These are phyloP conservation scores for Pomacea canaliculata DNA, from an alignment of 2,888 invertebrate species.

Conservation along the genomic window DNA sequence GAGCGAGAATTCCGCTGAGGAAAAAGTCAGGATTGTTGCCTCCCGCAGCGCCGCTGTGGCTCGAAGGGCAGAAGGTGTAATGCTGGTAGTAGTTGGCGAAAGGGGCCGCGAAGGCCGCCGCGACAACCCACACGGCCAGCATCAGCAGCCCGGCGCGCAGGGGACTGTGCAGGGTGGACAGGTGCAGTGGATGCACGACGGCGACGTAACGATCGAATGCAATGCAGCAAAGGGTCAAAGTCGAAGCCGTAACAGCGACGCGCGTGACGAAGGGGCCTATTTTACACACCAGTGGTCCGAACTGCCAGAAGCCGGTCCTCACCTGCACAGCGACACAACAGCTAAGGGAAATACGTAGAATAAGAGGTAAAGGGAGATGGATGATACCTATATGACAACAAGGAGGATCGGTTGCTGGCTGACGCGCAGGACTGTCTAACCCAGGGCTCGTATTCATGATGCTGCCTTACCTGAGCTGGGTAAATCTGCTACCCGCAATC, in stretches of 20 bases:
- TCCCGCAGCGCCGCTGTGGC: not conserved
- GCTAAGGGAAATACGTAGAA: no score
- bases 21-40: no score
- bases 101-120: constrained; percentile 5
- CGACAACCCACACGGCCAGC: constrained; percentile 16
- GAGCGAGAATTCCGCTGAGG: no score
- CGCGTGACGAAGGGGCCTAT: constrained; percentile 16
- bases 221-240: constrained; percentile 24
- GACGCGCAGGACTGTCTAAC: no score
- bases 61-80: constrained; percentile 4
- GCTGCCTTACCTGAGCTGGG: no score
- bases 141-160: constrained; percentile 17
- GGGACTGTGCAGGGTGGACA: constrained; percentile 20
- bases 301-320: constrained; percentile 17
- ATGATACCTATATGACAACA: no score
- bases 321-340: constrained; percentile 4
- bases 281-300: constrained; percentile 18
- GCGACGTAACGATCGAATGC: constrained; percentile 25
- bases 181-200: constrained; percentile 20
- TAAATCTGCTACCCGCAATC: no score
- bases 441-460: no score
- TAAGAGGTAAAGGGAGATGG: no score
- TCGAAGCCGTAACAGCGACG: constrained; percentile 20
- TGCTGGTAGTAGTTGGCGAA: constrained; percentile 18
- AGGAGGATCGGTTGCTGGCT: no score